Percentiles rank a stretch among this genome's conserved stretches.
Evolutionary conservation across 2,113 vertebrate species (phyloP).

Genomic region (Anseranas semipalmata): DNA sequence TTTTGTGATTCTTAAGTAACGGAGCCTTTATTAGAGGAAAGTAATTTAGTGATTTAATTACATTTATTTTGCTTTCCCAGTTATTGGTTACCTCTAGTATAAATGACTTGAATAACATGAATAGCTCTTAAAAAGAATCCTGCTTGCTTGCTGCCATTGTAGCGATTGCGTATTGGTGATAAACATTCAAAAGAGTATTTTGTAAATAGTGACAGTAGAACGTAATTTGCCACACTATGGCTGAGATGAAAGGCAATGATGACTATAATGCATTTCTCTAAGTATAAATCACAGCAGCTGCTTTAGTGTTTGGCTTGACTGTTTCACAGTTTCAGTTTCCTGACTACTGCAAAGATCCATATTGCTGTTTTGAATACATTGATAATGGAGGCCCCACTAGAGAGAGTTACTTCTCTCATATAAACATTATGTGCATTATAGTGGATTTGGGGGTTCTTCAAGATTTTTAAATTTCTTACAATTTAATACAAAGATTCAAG

Average conservation of each 20-base stretch:
- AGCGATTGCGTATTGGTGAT: neutral
- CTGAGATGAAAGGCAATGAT: constrained; percentile 20
- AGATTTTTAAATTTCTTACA: neutral
- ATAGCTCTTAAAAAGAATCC: neutral
- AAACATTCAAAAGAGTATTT: constrained; percentile 28
- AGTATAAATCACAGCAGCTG: neutral
- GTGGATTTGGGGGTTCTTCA: neutral
- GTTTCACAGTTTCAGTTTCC: neutral
- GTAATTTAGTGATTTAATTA: neutral
- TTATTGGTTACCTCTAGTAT: neutral
- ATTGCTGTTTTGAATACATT: neutral
- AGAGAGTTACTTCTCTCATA: neutral
- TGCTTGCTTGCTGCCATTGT: neutral
- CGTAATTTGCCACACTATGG: neutral
- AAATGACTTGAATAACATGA: neutral
- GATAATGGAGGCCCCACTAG: neutral
- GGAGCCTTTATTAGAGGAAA: neutral
- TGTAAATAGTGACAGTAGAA: constrained; percentile 11
- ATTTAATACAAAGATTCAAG: neutral
- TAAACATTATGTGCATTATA: fast-evolving
- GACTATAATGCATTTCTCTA: neutral
- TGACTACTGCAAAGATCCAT: neutral
- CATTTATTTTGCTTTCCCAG: neutral
- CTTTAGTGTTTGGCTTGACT: neutral
- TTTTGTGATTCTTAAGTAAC: neutral